These are phyloP conservation scores for Noctua pronuba DNA, from an alignment of 2,888 invertebrate genomes.

Conservation along the genomic window DNA sequence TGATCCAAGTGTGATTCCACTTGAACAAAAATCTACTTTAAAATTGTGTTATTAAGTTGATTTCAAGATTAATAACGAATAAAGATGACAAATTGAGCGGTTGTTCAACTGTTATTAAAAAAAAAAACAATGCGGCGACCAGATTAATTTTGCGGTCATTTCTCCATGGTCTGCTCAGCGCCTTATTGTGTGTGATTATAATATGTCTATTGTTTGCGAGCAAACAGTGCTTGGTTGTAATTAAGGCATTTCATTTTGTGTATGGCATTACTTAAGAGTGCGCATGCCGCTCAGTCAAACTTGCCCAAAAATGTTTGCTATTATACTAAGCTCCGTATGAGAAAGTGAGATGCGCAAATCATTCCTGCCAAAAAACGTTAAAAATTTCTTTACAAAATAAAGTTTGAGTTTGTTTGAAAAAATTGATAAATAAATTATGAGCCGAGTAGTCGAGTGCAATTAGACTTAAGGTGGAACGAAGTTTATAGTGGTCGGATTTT, in stretches of 20 bases:
- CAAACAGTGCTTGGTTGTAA: slow-evolving; percentile 38
- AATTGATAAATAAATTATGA: too few relatives aligned
- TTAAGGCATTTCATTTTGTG: neutral
- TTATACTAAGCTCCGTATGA: too few relatives aligned
- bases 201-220: slow-evolving; percentile 55
- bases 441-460: too few relatives aligned
- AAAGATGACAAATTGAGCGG: neutral
- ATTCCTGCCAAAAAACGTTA: too few relatives aligned
- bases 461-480: too few relatives aligned
- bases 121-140: neutral
- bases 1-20: neutral
- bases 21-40: neutral
- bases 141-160: neutral
- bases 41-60: neutral
- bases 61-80: too few relatives aligned
- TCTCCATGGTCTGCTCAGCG: neutral
- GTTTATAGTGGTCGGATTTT: too few relatives aligned
- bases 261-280: neutral
- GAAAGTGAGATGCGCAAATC: too few relatives aligned
- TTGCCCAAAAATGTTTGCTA: too few relatives aligned
- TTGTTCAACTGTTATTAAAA: neutral
- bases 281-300: too few relatives aligned
- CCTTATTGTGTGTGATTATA: slow-evolving; percentile 34
- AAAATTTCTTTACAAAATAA: too few relatives aligned
- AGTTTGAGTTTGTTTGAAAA: too few relatives aligned